A percentile compares a stretch with the other conserved stretches of the same genome.
These are phyloP conservation scores for Noctuana brunneofusca DNA, from an alignment of 2,888 invertebrate species.

Conservation along the genomic window DNA sequence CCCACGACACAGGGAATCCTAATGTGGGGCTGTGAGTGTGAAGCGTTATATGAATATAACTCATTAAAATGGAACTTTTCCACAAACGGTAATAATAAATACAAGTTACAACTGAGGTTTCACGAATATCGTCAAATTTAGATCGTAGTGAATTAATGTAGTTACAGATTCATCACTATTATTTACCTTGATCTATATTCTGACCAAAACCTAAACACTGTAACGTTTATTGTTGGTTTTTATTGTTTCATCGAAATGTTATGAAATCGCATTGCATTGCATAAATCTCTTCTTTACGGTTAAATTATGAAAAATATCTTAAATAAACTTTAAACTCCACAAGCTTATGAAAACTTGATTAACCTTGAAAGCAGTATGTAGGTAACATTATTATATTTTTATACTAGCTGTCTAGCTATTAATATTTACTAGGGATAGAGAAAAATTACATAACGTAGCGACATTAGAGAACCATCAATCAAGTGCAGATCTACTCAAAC, in stretches of 20 bases:
- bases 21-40: too few relatives aligned
- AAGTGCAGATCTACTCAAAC: slow-evolving; percentile 40
- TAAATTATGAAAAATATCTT: background rate
- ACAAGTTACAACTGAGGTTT: background rate
- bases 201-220: slow-evolving; percentile 9
- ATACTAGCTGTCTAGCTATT: background rate
- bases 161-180: background rate
- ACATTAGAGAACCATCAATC: slow-evolving; percentile 56
- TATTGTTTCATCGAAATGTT: slow-evolving; percentile 7
- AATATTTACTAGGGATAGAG: slow-evolving; percentile 3
- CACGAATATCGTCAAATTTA: background rate
- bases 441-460: background rate
- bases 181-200: slow-evolving; percentile 5
- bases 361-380: background rate
- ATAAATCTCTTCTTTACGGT: background rate
- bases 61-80: background rate
- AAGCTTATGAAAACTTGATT: background rate
- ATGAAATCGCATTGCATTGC: background rate
- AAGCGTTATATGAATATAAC: too few relatives aligned
- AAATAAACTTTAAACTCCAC: background rate
- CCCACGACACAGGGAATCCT: too few relatives aligned
- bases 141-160: background rate
- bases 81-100: background rate
- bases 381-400: too few relatives aligned
- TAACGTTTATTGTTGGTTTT: background rate